Evolutionary conservation across 2,113 vertebrate species (phyloP).

Genomic region (Phalacrocorax brasilianus): DNA sequence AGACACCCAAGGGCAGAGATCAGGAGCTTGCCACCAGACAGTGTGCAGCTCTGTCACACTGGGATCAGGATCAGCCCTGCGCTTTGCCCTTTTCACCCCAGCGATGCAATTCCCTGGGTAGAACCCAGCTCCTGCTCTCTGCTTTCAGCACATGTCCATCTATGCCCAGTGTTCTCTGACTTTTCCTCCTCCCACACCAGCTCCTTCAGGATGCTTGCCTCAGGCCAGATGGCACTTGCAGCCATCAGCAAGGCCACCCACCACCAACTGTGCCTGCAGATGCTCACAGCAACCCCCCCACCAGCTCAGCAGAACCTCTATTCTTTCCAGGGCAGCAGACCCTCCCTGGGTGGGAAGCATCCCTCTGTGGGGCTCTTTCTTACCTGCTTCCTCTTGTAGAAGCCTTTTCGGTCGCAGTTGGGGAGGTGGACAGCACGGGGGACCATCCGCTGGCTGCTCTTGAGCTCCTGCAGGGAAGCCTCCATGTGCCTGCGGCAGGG

Average conservation of each 20-base stretch:
- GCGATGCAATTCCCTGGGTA: background rate
- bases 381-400: conserved; percentile 99
- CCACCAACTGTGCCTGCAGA: background rate
- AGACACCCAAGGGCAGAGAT: conserved; percentile 5
- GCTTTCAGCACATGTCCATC: background rate
- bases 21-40: background rate
- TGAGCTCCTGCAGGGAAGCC: conserved; percentile 91
- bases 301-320: background rate
- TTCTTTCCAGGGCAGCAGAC: background rate
- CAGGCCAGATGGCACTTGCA: background rate
- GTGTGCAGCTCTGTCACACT: rapidly evolving
- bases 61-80: background rate
- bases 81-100: background rate
- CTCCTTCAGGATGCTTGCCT: background rate
- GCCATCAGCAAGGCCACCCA: background rate
- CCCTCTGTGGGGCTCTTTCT: background rate
- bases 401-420: conserved; percentile 97
- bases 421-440: conserved; percentile 92
- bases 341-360: background rate
- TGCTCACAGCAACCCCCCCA: background rate
- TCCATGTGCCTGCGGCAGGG: conserved; percentile 97
- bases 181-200: background rate
- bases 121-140: background rate
- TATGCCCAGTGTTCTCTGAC: background rate
- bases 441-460: conserved; percentile 88